Percentiles rank a stretch among this genome's conserved stretches.
Evolutionary conservation across 2,888 invertebrate genomes (phyloP).

Genomic region (Horisme vitalbata): DNA sequence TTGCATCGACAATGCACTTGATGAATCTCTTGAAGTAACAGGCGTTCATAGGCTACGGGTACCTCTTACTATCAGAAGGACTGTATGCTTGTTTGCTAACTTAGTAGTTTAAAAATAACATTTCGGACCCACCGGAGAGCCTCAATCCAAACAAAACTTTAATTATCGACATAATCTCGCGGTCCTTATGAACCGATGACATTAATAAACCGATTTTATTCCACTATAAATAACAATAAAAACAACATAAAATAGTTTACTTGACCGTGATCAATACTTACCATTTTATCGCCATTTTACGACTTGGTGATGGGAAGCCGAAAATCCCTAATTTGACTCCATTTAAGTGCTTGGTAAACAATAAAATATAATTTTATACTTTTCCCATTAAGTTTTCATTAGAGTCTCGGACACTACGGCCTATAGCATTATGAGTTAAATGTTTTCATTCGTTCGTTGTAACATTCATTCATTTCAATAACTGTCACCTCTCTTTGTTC

Average conservation of each 20-base stretch:
- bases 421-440: constrained; percentile 10
- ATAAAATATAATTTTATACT: constrained; percentile 70
- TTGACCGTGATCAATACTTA: constrained; percentile 71
- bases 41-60: too few species aligned
- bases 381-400: constrained; percentile 20
- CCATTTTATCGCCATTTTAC: constrained; percentile 75
- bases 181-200: constrained; percentile 62
- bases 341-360: constrained; percentile 70
- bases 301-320: constrained; percentile 66
- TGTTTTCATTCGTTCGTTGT: too few species aligned
- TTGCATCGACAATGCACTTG: too few species aligned
- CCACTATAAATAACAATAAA: constrained; percentile 79
- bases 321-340: constrained; percentile 76
- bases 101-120: too few species aligned
- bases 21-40: too few species aligned
- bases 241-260: constrained; percentile 78
- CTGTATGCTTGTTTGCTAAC: too few species aligned
- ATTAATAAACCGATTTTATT: constrained; percentile 77
- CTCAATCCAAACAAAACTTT: constrained; percentile 37
- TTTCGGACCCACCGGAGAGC: constrained; percentile 33
- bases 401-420: constrained; percentile 12
- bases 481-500: too few species aligned
- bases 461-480: too few species aligned
- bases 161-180: constrained; percentile 37
- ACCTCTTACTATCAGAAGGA: too few species aligned